These are phyloP conservation scores for Pangasianodon hypophthalmus DNA, from an alignment of 2,113 vertebrate species.

Conservation along the genomic window DNA sequence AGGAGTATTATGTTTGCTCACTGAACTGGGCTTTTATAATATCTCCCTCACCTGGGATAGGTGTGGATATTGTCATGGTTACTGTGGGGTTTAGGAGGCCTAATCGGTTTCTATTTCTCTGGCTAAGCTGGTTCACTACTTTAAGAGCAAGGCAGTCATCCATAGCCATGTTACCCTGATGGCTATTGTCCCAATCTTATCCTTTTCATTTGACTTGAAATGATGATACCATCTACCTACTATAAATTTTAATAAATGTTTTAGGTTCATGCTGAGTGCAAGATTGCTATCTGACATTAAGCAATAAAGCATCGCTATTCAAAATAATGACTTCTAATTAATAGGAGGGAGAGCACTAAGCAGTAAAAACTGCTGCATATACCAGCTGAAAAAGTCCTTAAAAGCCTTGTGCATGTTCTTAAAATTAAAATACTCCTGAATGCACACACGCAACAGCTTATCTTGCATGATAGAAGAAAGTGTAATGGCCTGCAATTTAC, in stretches of 20 bases:
- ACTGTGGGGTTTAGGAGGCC: constrained; percentile 6
- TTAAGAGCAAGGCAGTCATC: constrained; percentile 3
- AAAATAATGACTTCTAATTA: not conserved
- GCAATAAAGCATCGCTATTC: not conserved
- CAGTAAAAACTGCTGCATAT: not conserved
- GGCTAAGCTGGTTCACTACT: constrained; percentile 25
- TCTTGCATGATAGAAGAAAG: not conserved
- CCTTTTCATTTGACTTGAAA: constrained; percentile 13
- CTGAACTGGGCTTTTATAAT: constrained; percentile 49
- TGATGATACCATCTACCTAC: constrained; percentile 1
- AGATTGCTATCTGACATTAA: not conserved
- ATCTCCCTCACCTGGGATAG: constrained; percentile 40
- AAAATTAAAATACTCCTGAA: not conserved
- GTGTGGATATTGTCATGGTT: constrained; percentile 20
- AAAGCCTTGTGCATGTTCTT: not conserved
- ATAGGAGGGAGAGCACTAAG: not conserved
- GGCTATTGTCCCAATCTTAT: constrained; percentile 1
- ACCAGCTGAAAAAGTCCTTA: not conserved
- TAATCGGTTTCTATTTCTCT: constrained; percentile 31
- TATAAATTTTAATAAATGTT: not conserved
- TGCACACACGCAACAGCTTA: not conserved
- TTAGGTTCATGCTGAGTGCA: not conserved
- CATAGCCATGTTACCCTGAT: constrained; percentile 11
- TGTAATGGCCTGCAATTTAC: not conserved
- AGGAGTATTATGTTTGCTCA: constrained; percentile 47